Percentiles rank a stretch among this genome's conserved stretches.
These are phyloP conservation scores for Spodoptera picta DNA, from an alignment of 2,888 invertebrate species.

Conservation along the genomic window DNA sequence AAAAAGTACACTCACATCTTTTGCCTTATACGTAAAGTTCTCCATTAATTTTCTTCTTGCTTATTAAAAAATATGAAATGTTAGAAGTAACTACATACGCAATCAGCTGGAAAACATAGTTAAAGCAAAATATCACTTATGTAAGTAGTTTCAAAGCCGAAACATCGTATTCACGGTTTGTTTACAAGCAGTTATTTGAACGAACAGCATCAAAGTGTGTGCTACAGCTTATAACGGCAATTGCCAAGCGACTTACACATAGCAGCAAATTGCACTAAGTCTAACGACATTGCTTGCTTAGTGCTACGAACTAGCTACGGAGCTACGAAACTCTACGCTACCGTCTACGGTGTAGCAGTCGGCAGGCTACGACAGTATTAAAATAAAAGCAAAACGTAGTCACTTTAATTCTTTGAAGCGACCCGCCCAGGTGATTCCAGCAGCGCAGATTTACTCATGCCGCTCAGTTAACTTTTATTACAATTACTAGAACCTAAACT, in stretches of 20 bases:
- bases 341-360: slow-evolving; percentile 42
- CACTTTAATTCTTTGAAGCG: slow-evolving; percentile 56
- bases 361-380: slow-evolving; percentile 50
- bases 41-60: too few relatives aligned
- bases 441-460: slow-evolving; percentile 53
- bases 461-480: slow-evolving; percentile 57
- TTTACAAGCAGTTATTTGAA: slow-evolving; percentile 29
- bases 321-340: slow-evolving; percentile 50
- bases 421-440: slow-evolving; percentile 56
- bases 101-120: not conserved
- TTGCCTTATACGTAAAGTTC: too few relatives aligned
- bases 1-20: too few relatives aligned
- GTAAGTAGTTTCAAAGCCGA: slow-evolving; percentile 1
- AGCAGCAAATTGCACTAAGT: slow-evolving; percentile 55
- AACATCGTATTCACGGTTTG: slow-evolving; percentile 4
- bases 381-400: slow-evolving; percentile 56
- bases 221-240: slow-evolving; percentile 42
- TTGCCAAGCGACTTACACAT: slow-evolving; percentile 49
- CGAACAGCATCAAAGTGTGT: slow-evolving; percentile 35
- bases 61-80: too few relatives aligned
- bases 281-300: slow-evolving; percentile 55
- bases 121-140: not conserved
- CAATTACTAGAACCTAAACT: slow-evolving; percentile 48
- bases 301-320: slow-evolving; percentile 43
- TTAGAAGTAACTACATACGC: too few relatives aligned